phyloP scores from a whole-genome alignment of 2,888 invertebrate species.

The Venustoraphidia nigricollis region DNA sequence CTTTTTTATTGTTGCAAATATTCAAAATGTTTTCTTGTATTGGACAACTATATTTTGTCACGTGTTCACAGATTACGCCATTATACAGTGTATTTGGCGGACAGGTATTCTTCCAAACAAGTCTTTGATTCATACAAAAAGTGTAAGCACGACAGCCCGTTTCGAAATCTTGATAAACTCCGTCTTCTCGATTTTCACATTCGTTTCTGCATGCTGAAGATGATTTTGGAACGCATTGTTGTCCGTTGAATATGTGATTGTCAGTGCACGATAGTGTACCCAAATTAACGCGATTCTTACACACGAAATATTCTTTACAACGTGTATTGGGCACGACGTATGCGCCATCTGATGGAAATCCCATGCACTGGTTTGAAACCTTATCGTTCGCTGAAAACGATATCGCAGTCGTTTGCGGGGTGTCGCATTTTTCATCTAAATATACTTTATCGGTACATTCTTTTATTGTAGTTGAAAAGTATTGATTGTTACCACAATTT shows the following conservation, averaged over 20 bases:
- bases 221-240: conserved; percentile 15
- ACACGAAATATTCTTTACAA: conserved; percentile 21
- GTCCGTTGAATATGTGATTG: conserved; percentile 18
- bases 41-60: conserved; percentile 2
- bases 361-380: conserved; percentile 17
- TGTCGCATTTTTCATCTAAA: conserved; percentile 29
- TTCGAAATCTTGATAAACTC: conserved; percentile 23
- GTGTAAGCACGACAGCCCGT: conserved; percentile 3
- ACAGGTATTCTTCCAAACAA: conserved; percentile 2
- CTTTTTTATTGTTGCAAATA: conserved; percentile 2
- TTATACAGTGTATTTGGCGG: not conserved
- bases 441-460: conserved; percentile 18
- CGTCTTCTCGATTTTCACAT: conserved; percentile 27
- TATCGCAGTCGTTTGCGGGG: conserved; percentile 27
- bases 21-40: not conserved
- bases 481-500: conserved; percentile 22
- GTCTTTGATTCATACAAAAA: not conserved
- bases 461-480: conserved; percentile 11
- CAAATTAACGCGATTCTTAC: conserved; percentile 17
- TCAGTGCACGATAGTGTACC: conserved; percentile 19
- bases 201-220: conserved; percentile 7
- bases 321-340: conserved; percentile 16
- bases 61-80: conserved; percentile 1
- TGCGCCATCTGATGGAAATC: conserved; percentile 18
- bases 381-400: conserved; percentile 15